Conservation (phyloP, 2,113 vertebrate species). For the Verasper variegatus region DNA sequence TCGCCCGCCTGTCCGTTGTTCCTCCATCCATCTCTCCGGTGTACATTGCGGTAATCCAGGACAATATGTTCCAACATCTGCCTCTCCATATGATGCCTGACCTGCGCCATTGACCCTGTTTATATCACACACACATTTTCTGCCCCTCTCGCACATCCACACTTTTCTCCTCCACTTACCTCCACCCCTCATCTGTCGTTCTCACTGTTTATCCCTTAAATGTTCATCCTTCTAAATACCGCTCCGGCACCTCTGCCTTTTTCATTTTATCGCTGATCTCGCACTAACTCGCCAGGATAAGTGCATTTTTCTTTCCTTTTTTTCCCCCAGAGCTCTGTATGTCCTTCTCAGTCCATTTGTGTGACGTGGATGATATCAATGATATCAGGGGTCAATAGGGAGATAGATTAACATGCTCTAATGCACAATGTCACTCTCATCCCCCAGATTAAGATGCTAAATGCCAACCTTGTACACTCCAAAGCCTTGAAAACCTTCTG, state of each 20-base stretch:
- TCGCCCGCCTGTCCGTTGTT: conserved; percentile 58
- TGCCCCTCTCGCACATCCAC: conserved; percentile 44
- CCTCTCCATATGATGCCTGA: conserved; percentile 90
- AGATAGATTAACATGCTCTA: conserved; percentile 74
- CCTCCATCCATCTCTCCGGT: conserved; percentile 76
- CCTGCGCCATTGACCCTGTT: conserved; percentile 89
- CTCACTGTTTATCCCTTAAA: conserved; percentile 55
- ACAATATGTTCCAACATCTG: conserved; percentile 97
- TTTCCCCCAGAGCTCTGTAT: conserved; percentile 37
- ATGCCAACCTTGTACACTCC: conserved; percentile 68
- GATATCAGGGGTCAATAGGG: conserved; percentile 74
- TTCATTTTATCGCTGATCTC: conserved; percentile 29
- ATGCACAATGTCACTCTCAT: conserved; percentile 78
- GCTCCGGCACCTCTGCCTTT: conserved; percentile 50
- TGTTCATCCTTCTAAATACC: conserved; percentile 58
- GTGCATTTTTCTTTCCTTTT: conserved; percentile 44
- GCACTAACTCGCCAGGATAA: conserved; percentile 15
- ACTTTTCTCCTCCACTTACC: conserved; percentile 42
- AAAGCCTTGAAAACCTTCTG: conserved; percentile 68
- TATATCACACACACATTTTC: conserved; percentile 65
- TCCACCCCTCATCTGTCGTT: conserved; percentile 26
- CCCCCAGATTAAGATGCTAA: conserved; percentile 76
- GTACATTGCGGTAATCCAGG: conserved; percentile 83
- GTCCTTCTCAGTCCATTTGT: conserved; percentile 59
- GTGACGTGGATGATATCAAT: conserved; percentile 71